Conservation (phyloP, 92 coral and sea anemone species). For the Phenganax stokvisi region DNA sequence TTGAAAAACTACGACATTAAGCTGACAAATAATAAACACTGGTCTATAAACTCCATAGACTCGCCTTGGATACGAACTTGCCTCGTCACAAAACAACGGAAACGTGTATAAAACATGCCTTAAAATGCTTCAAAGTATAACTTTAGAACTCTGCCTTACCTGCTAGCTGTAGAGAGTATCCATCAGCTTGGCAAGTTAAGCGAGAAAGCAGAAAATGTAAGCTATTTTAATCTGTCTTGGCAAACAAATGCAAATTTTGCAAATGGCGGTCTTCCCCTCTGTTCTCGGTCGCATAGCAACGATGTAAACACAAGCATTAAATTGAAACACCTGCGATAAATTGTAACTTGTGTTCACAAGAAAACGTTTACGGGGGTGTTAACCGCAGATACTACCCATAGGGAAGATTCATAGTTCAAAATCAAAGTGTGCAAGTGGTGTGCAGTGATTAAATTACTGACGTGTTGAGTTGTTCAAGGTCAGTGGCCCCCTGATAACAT, state of each 20-base stretch:
- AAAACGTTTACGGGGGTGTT: constrained; percentile 6
- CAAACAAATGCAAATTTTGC: constrained; percentile 21
- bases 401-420: too few relatives aligned
- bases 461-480: too few relatives aligned
- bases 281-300: constrained; percentile 27
- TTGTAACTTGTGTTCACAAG: not conserved
- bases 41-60: not conserved
- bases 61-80: constrained; percentile 18
- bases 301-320: constrained; percentile 9
- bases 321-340: constrained; percentile 24
- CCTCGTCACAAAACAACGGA: not conserved
- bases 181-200: not conserved
- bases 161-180: not conserved
- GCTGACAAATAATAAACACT: not conserved
- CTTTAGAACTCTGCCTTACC: not conserved
- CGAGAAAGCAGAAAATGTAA: not conserved
- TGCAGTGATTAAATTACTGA: too few relatives aligned
- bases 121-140: not conserved
- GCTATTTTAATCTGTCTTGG: not conserved
- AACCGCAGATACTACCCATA: too few relatives aligned
- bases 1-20: not conserved
- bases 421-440: too few relatives aligned
- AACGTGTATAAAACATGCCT: not conserved
- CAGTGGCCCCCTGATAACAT: too few relatives aligned
- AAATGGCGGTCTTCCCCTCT: constrained; percentile 30